Conservation (phyloP, 2,888 invertebrate genomes). For the Caradrina kadenii region DNA sequence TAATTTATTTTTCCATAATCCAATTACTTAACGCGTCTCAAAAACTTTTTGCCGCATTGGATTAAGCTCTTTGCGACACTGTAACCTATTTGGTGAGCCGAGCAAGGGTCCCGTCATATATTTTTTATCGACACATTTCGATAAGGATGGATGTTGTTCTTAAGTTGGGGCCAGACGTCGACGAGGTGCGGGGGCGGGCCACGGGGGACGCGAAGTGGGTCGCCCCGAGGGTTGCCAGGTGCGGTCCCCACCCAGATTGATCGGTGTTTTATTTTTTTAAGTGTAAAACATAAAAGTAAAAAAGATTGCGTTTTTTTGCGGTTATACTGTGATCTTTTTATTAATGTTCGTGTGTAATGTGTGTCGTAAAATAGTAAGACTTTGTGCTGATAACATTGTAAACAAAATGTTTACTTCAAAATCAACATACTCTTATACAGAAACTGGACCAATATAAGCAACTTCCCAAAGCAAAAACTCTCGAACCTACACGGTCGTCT, state of each 20-base stretch:
- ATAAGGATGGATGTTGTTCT: constrained; percentile 72
- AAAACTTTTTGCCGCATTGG: constrained; percentile 62
- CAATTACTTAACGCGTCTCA: constrained; percentile 56
- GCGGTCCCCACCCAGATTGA: constrained; percentile 52
- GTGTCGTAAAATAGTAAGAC: constrained; percentile 35
- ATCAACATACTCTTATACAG: neutral
- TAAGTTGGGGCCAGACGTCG: constrained; percentile 64
- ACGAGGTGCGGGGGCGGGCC: constrained; percentile 52
- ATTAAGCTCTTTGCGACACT: constrained; percentile 61
- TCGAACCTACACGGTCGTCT: constrained; percentile 23
- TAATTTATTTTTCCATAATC: constrained; percentile 57
- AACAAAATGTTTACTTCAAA: constrained; percentile 16
- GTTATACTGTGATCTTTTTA: constrained; percentile 41
- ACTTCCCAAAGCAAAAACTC: constrained; percentile 30
- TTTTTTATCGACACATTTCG: constrained; percentile 72
- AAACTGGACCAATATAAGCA: constrained; percentile 15
- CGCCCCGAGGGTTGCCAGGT: constrained; percentile 67
- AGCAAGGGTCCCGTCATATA: constrained; percentile 66
- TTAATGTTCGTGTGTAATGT: constrained; percentile 32
- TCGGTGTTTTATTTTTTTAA: constrained; percentile 52
- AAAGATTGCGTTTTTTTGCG: constrained; percentile 37
- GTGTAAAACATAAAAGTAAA: constrained; percentile 48
- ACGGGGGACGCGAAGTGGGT: constrained; percentile 70
- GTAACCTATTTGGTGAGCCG: constrained; percentile 62
- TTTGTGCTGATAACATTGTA: constrained; percentile 3